These are phyloP conservation scores for Rhinoptilus africanus DNA, from an alignment of 2,113 vertebrate genomes.

Conservation along the genomic window DNA sequence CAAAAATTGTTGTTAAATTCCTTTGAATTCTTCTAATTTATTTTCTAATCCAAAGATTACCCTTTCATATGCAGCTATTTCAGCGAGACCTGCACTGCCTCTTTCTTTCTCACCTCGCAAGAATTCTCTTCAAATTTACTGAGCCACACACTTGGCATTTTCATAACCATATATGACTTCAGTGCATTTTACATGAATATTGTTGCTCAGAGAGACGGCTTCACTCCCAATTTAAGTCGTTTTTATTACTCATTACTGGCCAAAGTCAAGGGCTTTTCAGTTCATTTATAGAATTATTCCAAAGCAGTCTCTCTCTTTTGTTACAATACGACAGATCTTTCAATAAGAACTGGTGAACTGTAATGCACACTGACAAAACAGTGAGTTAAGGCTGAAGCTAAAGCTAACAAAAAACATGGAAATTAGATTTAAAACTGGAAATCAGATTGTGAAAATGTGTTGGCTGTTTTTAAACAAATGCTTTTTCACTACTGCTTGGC, in stretches of 20 bases:
- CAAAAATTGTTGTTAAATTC: conserved; percentile 19
- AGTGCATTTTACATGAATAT: neutral
- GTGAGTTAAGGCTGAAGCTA: neutral
- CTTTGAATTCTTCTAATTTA: conserved; percentile 31
- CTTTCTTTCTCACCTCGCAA: neutral
- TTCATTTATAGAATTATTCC: conserved; percentile 13
- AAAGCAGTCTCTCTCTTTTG: neutral
- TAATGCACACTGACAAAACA: neutral
- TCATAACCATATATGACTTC: neutral
- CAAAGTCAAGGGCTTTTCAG: conserved; percentile 1
- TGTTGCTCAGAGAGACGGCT: neutral
- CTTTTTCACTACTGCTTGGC: neutral
- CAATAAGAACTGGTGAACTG: neutral
- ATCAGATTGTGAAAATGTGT: neutral
- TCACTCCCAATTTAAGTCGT: neutral
- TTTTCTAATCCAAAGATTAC: conserved; percentile 27
- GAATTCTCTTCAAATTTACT: conserved; percentile 13
- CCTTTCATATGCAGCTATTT: neutral
- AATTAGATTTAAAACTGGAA: conserved; percentile 18
- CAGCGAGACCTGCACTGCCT: neutral
- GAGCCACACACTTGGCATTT: neutral
- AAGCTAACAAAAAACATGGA: neutral
- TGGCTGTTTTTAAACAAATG: neutral
- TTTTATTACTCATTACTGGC: conserved; percentile 21
- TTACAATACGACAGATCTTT: neutral